Conservation (phyloP, 92 coral and sea anemone species). For the Zoanthus sociatus region DNA sequence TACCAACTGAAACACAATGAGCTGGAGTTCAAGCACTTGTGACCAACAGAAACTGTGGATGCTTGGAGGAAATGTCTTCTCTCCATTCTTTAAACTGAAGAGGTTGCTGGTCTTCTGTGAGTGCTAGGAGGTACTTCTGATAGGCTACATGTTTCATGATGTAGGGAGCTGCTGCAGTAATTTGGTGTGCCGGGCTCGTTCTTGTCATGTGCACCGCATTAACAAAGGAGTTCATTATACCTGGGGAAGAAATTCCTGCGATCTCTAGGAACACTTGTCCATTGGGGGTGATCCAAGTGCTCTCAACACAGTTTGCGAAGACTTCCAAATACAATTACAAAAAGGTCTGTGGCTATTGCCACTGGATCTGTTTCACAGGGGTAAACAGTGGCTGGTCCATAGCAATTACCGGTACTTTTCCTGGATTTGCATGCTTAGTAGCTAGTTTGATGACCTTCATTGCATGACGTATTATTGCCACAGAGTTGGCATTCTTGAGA, state of each 20-base stretch:
- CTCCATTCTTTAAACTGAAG: neutral
- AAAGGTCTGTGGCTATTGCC: constrained; percentile 43
- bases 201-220: constrained; percentile 28
- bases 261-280: constrained; percentile 42
- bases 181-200: constrained; percentile 50
- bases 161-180: constrained; percentile 13
- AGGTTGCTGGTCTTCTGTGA: neutral
- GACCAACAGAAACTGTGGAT: constrained; percentile 34
- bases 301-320: constrained; percentile 53
- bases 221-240: constrained; percentile 52
- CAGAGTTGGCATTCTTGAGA: constrained; percentile 63
- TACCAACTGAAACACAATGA: constrained; percentile 14
- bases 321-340: constrained; percentile 58
- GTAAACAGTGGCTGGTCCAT: constrained; percentile 58
- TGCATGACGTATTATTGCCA: constrained; percentile 64
- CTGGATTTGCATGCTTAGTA: constrained; percentile 54
- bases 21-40: constrained; percentile 30
- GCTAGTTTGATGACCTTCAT: constrained; percentile 48
- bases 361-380: constrained; percentile 38
- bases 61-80: constrained; percentile 11
- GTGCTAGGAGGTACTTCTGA: neutral
- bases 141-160: constrained; percentile 16
- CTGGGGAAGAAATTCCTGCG: constrained; percentile 45
- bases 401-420: constrained; percentile 51
- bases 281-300: constrained; percentile 54